Base-by-base conservation (phyloP, 2,797 vertebrate genomes). In the Anableps anableps region DNA sequence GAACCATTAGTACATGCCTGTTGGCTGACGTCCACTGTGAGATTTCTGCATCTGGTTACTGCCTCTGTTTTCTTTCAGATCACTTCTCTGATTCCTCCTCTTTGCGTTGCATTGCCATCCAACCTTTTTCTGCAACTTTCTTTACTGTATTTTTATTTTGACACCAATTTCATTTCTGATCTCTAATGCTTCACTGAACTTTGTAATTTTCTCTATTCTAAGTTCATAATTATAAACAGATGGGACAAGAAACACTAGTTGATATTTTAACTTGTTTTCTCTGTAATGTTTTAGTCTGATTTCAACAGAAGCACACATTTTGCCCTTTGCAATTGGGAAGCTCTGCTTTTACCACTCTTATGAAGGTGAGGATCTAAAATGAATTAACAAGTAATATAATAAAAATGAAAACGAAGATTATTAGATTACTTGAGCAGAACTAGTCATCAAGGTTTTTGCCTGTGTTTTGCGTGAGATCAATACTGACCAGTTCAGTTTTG, bases 1-100 rank as follows among this genome's bases (percentile, higher is more conserved):
- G 76, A 89, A 92, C 94, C 94, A 96, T 96, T 95, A 96, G 93
- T 94, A 86, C 94, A 95, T 96, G 93, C 93, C 92, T 92, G 92
- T 83, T 96, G 96, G 95, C 94, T 85, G 81, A 89, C 88, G 80
- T 94, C 93, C 95, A 95, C 92, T 70, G 76, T 86, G 83, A 94
- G 89, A 88, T 81, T 84, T 91, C 87, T 93, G 83, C 95, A 96
- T 96, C 95, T 96, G 95, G 94, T 94, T 91, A 85, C 89, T 82
- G 87, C 87, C 85, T 81, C 87, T 81, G 80, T 86, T 77, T 75
- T 81, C 62, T 80, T 80, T 43, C 23, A 50, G 50, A 66, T 64
- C 50, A 13, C 78, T 79, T 79, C 53, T 53, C 60, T 80, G 71
- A 78, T 51, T 11, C 13, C 76, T 64, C 74, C 74, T 76, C 26